These are phyloP conservation scores for Craniophora ligustri DNA, from an alignment of 2,888 invertebrate species.

Conservation along the genomic window DNA sequence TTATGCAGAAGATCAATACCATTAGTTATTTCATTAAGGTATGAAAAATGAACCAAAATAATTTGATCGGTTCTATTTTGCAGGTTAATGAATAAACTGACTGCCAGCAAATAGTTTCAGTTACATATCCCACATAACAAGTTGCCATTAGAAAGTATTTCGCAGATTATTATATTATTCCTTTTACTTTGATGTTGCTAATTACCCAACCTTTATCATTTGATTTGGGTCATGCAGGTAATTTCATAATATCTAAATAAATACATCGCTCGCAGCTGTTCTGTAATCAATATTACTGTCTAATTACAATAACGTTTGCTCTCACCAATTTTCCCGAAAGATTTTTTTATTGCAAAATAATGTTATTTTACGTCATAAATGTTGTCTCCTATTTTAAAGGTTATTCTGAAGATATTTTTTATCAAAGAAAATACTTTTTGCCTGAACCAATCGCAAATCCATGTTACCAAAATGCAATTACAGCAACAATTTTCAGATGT, in stretches of 20 bases:
- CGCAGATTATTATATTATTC: constrained; percentile 10
- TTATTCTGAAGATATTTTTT: constrained; percentile 10
- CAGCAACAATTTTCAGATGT: constrained; percentile 63
- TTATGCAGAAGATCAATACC: too few relatives aligned
- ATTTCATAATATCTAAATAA: background rate
- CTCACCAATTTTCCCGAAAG: background rate
- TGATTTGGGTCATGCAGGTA: background rate
- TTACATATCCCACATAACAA: constrained; percentile 5
- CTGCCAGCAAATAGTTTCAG: constrained; percentile 5
- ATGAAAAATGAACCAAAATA: too few relatives aligned
- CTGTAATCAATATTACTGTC: background rate
- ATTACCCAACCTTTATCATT: constrained; percentile 5
- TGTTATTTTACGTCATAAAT: background rate
- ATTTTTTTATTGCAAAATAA: background rate
- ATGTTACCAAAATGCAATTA: constrained; percentile 59
- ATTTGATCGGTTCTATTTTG: background rate
- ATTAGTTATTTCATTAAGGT: too few relatives aligned
- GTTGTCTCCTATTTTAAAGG: background rate
- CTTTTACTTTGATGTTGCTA: constrained; percentile 17
- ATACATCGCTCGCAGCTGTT: background rate
- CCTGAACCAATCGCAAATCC: constrained; percentile 5
- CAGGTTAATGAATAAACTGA: background rate
- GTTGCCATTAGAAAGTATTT: constrained; percentile 3
- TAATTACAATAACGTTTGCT: background rate
- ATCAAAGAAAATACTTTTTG: constrained; percentile 6